Conservation (phyloP, 2,888 invertebrate genomes). For the Eugnorisma glareosa region DNA sequence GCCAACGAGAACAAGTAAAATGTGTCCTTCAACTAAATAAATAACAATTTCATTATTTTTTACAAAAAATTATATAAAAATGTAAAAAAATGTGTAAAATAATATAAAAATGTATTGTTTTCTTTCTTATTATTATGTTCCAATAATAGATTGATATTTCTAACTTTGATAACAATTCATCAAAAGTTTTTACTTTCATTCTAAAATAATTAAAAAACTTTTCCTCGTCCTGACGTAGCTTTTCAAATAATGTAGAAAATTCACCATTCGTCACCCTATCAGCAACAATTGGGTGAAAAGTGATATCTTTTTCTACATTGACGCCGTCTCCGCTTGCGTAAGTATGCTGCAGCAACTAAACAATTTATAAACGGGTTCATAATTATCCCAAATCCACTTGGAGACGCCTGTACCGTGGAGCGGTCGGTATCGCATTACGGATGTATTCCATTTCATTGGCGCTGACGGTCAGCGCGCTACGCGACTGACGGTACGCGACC, state of each 20-base stretch:
- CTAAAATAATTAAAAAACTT: conserved; percentile 55
- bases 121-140: conserved; percentile 58
- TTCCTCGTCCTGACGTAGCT: conserved; percentile 40
- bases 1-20: conserved; percentile 59
- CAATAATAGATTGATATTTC: conserved; percentile 58
- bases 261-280: conserved; percentile 39
- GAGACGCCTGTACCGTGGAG: conserved; percentile 43
- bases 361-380: conserved; percentile 46
- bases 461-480: conserved; percentile 16
- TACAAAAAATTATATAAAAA: conserved; percentile 52
- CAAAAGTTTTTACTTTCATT: conserved; percentile 55
- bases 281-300: conserved; percentile 49
- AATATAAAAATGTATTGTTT: conserved; percentile 52
- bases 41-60: conserved; percentile 55
- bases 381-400: conserved; percentile 34
- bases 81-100: too few species aligned
- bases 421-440: conserved; percentile 44
- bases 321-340: conserved; percentile 48
- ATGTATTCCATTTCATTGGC: conserved; percentile 25
- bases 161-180: conserved; percentile 49
- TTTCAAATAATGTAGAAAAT: conserved; percentile 47
- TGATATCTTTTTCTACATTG: conserved; percentile 42
- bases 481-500: conserved; percentile 46
- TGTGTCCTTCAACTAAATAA: conserved; percentile 58
- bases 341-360: conserved; percentile 57